Evolutionary conservation across 2,888 invertebrate genomes (phyloP).

Genomic region (Proisotoma minuta): DNA sequence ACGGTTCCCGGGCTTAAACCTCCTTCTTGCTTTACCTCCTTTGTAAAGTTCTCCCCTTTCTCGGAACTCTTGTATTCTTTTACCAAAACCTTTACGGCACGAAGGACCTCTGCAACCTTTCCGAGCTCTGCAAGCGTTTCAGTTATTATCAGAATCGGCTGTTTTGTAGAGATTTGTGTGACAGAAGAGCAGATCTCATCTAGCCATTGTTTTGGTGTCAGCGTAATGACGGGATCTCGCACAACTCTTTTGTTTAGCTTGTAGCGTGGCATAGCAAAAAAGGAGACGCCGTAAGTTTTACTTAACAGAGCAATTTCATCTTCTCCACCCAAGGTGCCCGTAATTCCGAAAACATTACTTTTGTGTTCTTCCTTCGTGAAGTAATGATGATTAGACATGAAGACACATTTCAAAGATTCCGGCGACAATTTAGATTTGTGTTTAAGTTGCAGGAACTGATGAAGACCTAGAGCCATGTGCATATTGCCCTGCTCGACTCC

Average conservation of each 20-base stretch:
- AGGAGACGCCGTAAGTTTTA: neutral
- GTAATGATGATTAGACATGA: slow-evolving; percentile 51
- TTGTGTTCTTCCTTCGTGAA: slow-evolving; percentile 46
- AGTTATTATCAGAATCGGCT: slow-evolving; percentile 49
- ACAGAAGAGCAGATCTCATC: neutral
- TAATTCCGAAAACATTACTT: slow-evolving; percentile 50
- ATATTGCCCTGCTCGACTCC: slow-evolving; percentile 50
- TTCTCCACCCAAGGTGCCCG: slow-evolving; percentile 51
- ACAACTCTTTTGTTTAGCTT: neutral
- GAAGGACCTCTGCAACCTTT: neutral
- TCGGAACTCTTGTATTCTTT: neutral
- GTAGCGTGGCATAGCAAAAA: neutral
- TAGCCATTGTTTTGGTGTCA: neutral
- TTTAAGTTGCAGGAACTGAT: slow-evolving; percentile 52
- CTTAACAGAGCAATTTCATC: slow-evolving; percentile 49
- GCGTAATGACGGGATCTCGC: neutral
- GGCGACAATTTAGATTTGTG: slow-evolving; percentile 49
- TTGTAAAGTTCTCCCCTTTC: neutral
- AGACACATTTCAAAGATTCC: slow-evolving; percentile 50
- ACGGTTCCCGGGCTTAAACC: slow-evolving; percentile 40
- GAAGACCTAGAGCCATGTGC: slow-evolving; percentile 51
- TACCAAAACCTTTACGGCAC: slow-evolving; percentile 9
- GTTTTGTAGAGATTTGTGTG: neutral
- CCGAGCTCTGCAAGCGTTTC: slow-evolving; percentile 13
- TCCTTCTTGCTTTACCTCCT: neutral